phyloP scores from a whole-genome alignment of 2,888 invertebrate genomes.

The Spisula solida region DNA sequence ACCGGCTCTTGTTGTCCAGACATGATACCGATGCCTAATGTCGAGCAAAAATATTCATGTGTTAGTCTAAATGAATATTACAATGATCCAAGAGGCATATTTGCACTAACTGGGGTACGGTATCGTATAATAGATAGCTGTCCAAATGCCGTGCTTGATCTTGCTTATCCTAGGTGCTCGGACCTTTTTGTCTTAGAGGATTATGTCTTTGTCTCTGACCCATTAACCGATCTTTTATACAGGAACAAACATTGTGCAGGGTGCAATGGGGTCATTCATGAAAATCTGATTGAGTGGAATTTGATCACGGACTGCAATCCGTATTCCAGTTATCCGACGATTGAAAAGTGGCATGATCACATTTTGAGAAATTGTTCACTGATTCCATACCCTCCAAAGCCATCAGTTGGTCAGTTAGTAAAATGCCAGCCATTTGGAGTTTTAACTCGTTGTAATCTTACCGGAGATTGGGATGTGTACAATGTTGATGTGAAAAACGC shows the following conservation, averaged over 20 bases:
- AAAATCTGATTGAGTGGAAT: no score
- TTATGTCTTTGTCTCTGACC: not conserved
- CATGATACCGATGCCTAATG: not conserved
- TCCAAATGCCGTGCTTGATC: not conserved
- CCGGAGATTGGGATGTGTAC: no score
- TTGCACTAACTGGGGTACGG: not conserved
- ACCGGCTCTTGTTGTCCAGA: constrained; percentile 13
- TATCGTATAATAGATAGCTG: not conserved
- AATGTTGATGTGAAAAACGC: no score
- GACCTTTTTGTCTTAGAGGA: not conserved
- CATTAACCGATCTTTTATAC: not conserved
- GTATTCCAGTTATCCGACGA: not conserved
- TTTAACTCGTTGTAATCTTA: no score
- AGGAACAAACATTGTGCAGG: not conserved
- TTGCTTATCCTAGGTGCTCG: not conserved
- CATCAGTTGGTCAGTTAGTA: not conserved
- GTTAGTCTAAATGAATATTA: not conserved
- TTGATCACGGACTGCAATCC: not conserved
- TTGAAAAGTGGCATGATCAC: not conserved
- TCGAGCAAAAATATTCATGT: not conserved
- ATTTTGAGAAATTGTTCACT: not conserved
- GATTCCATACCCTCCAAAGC: not conserved
- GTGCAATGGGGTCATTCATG: not conserved
- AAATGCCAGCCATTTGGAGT: not conserved
- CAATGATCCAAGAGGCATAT: not conserved